Evolutionary conservation across 2,888 invertebrate species (phyloP), one percentile per base, ranked within the genome.

Genomic region (Drosophila tripunctata): DNA sequence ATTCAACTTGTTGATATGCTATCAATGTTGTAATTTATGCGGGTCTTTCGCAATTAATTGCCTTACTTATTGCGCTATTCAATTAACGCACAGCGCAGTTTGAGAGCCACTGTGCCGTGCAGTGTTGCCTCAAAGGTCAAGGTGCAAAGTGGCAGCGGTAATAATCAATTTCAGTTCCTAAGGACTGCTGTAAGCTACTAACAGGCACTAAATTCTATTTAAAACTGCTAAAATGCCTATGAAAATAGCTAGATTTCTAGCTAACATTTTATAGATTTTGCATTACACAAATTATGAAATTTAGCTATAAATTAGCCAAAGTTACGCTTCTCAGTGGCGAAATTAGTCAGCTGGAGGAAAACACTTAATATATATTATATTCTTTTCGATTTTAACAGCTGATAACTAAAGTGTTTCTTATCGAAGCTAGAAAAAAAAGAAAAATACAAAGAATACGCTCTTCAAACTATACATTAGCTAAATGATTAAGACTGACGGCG

Each of bases 121-220:
- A 44, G 4, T 55, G 55, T 44, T 57, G 51, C 41, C 47, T 52
- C 44, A 56, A 57, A 67, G 71, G 62, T 76, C 60, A 54, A 45
- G 19, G 19, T n/a, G n/a, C n/a, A n/a, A n/a, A n/a, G n/a, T n/a
- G n/a, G n/a, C n/a, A n/a, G n/a, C n/a, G n/a, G n/a, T n/a, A n/a
- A n/a, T n/a, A n/a, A n/a, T n/a, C n/a, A n/a, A n/a, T n/a, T n/a
- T n/a, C n/a, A n/a, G n/a, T n/a, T n/a, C n/a, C n/a, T n/a, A n/a
- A n/a, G n/a, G n/a, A n/a, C n/a, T n/a, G n/a, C n/a, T n/a, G n/a
- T n/a, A n/a, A n/a, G n/a, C n/a, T n/a, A n/a, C n/a, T n/a, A n/a
- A n/a, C n/a, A n/a, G n/a, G n/a, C n/a, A n/a, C n/a, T n/a, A n/a
- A n/a, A n/a, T n/a, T n/a, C n/a, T n/a, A n/a, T n/a, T n/a, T n/a